These are phyloP conservation scores for Diloba caeruleocephala DNA, from an alignment of 2,888 invertebrate genomes.

Conservation along the genomic window DNA sequence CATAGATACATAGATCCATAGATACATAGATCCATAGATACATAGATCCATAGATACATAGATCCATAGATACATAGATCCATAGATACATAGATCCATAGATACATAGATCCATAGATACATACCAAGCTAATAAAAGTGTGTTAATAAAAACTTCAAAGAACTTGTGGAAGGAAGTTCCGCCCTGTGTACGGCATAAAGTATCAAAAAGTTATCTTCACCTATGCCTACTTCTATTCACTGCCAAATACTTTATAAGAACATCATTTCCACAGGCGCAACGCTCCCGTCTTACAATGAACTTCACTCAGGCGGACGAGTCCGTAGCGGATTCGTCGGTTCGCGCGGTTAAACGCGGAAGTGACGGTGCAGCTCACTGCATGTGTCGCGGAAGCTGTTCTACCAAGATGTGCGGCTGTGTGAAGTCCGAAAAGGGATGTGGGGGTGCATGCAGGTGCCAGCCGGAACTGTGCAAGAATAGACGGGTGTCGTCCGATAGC, in stretches of 20 bases:
- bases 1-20: too few species aligned
- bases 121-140: too few species aligned
- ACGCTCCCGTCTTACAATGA: conserved; percentile 78
- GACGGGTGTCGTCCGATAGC: conserved; percentile 62
- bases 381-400: conserved; percentile 90
- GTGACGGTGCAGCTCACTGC: conserved; percentile 90
- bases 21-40: too few species aligned
- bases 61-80: too few species aligned
- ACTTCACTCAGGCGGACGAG: conserved; percentile 66
- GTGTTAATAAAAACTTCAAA: too few species aligned
- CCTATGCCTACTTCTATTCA: too few species aligned
- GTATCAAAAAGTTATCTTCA: too few species aligned
- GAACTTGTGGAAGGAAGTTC: too few species aligned
- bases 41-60: too few species aligned
- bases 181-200: too few species aligned
- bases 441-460: conserved; percentile 87
- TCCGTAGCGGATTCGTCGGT: conserved; percentile 18
- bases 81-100: too few species aligned
- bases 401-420: conserved; percentile 89
- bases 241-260: not conserved
- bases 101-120: too few species aligned
- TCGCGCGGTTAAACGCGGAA: conserved; percentile 84
- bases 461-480: conserved; percentile 77
- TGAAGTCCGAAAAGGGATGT: conserved; percentile 84
- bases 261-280: conserved; percentile 78